Evolutionary conservation across 2,113 vertebrate species (phyloP).

Genomic region (Rallus limicola): DNA sequence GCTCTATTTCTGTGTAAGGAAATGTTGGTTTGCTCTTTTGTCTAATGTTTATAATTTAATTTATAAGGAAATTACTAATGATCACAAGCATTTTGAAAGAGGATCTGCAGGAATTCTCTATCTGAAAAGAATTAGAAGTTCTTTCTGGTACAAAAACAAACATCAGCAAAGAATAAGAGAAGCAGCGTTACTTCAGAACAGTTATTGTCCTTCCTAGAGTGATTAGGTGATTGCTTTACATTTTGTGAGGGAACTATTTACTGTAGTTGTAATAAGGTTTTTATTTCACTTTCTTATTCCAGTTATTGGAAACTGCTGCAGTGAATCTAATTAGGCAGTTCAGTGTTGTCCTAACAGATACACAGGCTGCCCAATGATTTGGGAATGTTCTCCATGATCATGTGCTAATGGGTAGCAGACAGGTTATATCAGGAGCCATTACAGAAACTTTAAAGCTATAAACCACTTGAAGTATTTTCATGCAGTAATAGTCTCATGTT

Average conservation of each 20-base stretch:
- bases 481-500: neutral
- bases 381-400: neutral
- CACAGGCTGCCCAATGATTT: neutral
- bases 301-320: neutral
- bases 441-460: neutral
- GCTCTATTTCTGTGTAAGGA: neutral
- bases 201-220: neutral
- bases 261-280: neutral
- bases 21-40: neutral
- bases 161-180: neutral
- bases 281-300: neutral
- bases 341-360: neutral
- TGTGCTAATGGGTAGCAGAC: neutral
- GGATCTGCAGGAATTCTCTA: neutral
- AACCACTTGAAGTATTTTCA: neutral
- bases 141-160: neutral
- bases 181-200: neutral
- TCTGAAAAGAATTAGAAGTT: neutral
- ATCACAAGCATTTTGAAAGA: neutral
- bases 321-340: neutral
- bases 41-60: neutral
- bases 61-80: neutral
- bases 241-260: neutral
- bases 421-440: neutral
- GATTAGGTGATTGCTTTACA: neutral